phyloP scores from a whole-genome alignment of 2,888 invertebrate genomes.

The Rosalia funebris region DNA sequence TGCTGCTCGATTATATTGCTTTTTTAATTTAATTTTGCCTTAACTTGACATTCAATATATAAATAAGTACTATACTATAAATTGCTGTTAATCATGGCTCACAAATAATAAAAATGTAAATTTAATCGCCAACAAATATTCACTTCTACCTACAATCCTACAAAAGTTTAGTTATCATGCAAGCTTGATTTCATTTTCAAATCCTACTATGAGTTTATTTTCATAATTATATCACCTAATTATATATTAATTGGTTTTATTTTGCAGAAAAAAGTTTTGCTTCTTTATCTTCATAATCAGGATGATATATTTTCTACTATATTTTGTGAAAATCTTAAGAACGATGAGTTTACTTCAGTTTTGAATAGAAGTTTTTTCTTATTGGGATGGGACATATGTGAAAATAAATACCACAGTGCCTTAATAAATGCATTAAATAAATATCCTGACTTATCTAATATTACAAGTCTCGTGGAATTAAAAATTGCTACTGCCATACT shows the following conservation, averaged over 20 bases:
- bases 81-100: too few relatives aligned
- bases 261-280: constrained; percentile 49
- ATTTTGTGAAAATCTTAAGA: constrained; percentile 47
- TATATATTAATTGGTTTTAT: too few relatives aligned
- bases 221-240: too few relatives aligned
- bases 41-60: too few relatives aligned
- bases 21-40: too few relatives aligned
- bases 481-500: constrained; percentile 42
- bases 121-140: too few relatives aligned
- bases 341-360: constrained; percentile 42
- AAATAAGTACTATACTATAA: too few relatives aligned
- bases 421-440: constrained; percentile 43
- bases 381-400: constrained; percentile 55
- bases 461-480: constrained; percentile 36
- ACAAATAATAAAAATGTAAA: too few relatives aligned
- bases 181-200: too few relatives aligned
- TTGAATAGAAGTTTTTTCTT: constrained; percentile 48
- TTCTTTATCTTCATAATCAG: constrained; percentile 53
- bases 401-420: constrained; percentile 45
- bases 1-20: too few relatives aligned
- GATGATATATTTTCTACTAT: constrained; percentile 48
- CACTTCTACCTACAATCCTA: too few relatives aligned
- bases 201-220: not conserved
- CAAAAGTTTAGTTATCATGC: too few relatives aligned
- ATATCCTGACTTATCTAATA: constrained; percentile 39